Evolutionary conservation across 2,797 vertebrate genomes (phyloP).

Genomic region (Neomorphus geoffroyi): DNA sequence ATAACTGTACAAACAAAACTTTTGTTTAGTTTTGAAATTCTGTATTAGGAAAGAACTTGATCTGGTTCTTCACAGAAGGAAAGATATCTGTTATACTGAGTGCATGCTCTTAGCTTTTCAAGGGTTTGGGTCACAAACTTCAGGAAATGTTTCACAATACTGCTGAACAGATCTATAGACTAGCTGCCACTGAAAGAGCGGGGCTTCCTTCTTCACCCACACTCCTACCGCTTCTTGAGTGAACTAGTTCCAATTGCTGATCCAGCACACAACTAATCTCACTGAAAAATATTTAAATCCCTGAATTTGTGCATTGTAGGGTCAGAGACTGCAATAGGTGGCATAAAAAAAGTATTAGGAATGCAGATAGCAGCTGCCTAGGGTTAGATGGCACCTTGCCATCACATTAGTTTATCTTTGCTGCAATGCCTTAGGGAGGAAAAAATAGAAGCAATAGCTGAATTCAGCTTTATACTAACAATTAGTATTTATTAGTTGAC

Average conservation of each 20-base stretch:
- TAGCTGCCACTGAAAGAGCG: neutral
- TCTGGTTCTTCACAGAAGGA: neutral
- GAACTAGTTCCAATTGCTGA: neutral
- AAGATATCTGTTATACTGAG: neutral
- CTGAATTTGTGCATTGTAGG: neutral
- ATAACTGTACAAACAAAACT: neutral
- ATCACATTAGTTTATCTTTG: neutral
- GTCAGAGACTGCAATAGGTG: neutral
- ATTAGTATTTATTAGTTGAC: neutral
- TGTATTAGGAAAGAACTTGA: neutral
- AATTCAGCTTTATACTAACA: neutral
- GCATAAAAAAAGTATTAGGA: neutral
- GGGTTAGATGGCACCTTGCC: neutral
- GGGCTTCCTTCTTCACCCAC: neutral
- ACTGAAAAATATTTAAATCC: neutral
- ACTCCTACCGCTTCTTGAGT: neutral
- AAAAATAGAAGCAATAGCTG: neutral
- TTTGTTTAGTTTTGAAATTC: neutral
- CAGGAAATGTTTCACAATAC: neutral
- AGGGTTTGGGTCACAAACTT: neutral
- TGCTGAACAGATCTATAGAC: neutral
- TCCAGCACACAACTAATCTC: neutral
- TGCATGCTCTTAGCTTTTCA: neutral
- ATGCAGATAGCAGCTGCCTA: accelerated
- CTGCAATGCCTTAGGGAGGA: neutral